Conservation (phyloP, 2,888 invertebrate genomes). For the Strigamia transsilvanica region DNA sequence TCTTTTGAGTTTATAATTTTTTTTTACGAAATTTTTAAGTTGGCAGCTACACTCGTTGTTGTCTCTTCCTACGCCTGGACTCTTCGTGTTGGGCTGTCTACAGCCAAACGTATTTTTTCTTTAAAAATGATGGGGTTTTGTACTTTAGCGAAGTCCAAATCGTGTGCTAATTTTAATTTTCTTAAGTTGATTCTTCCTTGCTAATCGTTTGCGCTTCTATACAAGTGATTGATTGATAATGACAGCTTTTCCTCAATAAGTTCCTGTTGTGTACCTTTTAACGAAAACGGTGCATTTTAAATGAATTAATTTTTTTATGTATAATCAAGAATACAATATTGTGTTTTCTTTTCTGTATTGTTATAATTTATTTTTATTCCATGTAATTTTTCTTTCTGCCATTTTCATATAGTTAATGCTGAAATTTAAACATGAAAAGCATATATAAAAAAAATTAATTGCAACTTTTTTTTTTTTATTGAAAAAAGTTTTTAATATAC, state of each 20-base stretch:
- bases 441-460: too few relatives aligned
- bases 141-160: too few relatives aligned
- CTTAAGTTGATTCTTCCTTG: not conserved
- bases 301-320: not conserved
- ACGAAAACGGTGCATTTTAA: conserved; percentile 1
- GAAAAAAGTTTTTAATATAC: too few relatives aligned
- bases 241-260: conserved; percentile 30
- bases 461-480: too few relatives aligned
- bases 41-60: conserved; percentile 16
- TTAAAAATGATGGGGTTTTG: not conserved
- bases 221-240: conserved; percentile 22
- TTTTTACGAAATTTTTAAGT: not conserved
- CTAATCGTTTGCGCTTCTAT: conserved; percentile 16
- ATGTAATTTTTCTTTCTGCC: too few relatives aligned
- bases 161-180: not conserved
- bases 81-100: conserved; percentile 16
- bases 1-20: not conserved
- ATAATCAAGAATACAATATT: conserved; percentile 20
- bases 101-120: not conserved
- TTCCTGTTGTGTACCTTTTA: conserved; percentile 20
- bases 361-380: not conserved
- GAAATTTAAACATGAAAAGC: too few relatives aligned
- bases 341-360: not conserved
- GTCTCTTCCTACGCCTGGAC: conserved; percentile 14
- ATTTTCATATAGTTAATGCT: too few relatives aligned